Evolutionary conservation across 92 coral and sea anemone genomes (phyloP).

Genomic region (Phenganax marumi): DNA sequence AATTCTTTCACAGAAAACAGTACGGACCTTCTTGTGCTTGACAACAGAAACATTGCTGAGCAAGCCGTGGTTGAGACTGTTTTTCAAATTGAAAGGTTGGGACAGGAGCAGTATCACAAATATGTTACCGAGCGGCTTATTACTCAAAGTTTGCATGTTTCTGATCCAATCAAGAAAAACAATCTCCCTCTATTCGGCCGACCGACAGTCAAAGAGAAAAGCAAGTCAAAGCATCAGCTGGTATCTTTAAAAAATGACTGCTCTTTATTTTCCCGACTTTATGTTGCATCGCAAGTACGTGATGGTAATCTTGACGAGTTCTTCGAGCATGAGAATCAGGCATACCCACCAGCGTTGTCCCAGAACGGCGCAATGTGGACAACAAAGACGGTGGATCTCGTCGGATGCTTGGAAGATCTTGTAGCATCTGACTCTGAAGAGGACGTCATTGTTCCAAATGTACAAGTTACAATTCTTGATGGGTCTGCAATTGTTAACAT

Average conservation of each 20-base stretch:
- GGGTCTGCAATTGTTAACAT: constrained; percentile 51
- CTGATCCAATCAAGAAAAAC: constrained; percentile 43
- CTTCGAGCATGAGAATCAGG: constrained; percentile 23
- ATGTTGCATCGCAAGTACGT: constrained; percentile 55
- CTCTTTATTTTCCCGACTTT: constrained; percentile 45
- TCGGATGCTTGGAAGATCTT: constrained; percentile 45
- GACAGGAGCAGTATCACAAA: constrained; percentile 43
- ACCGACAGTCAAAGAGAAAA: constrained; percentile 23
- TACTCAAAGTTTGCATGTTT: constrained; percentile 26
- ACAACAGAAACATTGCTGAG: constrained; percentile 49
- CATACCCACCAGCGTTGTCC: constrained; percentile 45
- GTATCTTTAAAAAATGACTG: constrained; percentile 46
- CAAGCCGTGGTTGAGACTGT: background rate
- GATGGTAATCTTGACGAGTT: constrained; percentile 50
- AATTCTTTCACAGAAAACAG: constrained; percentile 51
- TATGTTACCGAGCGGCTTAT: constrained; percentile 48
- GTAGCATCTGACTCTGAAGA: background rate
- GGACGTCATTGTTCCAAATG: constrained; percentile 33
- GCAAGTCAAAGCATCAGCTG: constrained; percentile 40
- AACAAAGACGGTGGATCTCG: constrained; percentile 52
- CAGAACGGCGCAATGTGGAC: constrained; percentile 37
- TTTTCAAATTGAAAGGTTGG: constrained; percentile 31
- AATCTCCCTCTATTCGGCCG: constrained; percentile 48
- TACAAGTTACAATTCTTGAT: constrained; percentile 54
- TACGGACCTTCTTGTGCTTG: constrained; percentile 49